Evolutionary conservation across 2,113 vertebrate genomes (phyloP), one percentile per base, ranked within the genome.

Genomic region (Rhea americana): DNA sequence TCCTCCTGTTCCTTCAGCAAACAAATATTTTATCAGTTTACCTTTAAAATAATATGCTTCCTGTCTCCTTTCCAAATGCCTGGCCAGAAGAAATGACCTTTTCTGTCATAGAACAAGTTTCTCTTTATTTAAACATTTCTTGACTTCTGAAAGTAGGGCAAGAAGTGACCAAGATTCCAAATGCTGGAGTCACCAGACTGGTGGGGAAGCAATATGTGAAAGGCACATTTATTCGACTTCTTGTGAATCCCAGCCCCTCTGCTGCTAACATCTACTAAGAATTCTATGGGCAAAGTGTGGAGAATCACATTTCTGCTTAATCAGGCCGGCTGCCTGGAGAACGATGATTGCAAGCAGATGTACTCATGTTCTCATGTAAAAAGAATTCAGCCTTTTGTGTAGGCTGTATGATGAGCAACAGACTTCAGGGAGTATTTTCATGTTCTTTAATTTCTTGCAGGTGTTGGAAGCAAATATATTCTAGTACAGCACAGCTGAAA

Each of bases 311-410:
- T 96, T 95, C 96, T 78, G 59, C 94, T 93, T 55, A 63, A 62
- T 96, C 89, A 74, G 90, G 87, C 85, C 0, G 18, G 67, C 90
- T 95, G 94, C 91, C 81, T 72, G 85, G 47, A 88, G 78, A 89
- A 90, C 28, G 51, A 72, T 91, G 96, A 97, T 96, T 93, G 95
- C 91, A 96, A 97, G 92, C 97, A 97, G 95, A 96, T 97, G 96
- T 94, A 65, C 43, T 73, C 65, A 0, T 92, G 86, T 61, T 88
- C 93, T 95, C 93, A 94, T 92, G 62, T 47, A 89, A 95, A 97
- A 96, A 67, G 93, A 96, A 97, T 96, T 90, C 11, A 32, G 50
- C 70, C 59, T 82, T 87, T 73, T 68, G 66, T 85, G 73, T 26
- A 3, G 8, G 58, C 32, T 55, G 47, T 30, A 68, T 2, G 6